A percentile compares a stretch with the other conserved stretches of the same genome.
These are phyloP conservation scores for Lipotes vexillifer DNA, from an alignment of 2,113 vertebrate genomes.

Conservation along the genomic window DNA sequence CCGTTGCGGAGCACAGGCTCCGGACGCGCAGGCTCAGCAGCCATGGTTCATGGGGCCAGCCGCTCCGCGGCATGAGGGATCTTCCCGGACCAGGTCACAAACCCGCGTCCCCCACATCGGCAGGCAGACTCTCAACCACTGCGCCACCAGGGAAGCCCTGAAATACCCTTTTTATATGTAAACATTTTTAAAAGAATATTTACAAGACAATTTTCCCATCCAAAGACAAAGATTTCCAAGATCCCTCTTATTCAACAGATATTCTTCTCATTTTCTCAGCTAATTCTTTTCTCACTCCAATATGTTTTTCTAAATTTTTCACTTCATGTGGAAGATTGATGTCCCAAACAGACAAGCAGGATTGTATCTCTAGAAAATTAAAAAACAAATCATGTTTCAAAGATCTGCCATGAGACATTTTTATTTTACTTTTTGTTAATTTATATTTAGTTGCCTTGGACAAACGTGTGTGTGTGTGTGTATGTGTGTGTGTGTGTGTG, in stretches of 20 bases:
- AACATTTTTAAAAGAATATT: slow-evolving; percentile 48
- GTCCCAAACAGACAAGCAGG: slow-evolving; percentile 91
- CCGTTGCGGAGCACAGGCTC: too few species aligned
- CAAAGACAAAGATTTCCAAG: neutral
- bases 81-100: too few species aligned
- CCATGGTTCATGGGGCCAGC: too few species aligned
- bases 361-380: slow-evolving; percentile 83
- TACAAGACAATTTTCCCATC: neutral
- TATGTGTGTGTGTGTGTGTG: too few species aligned
- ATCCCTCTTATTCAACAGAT: slow-evolving; percentile 77
- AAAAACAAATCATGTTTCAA: neutral
- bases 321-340: slow-evolving; percentile 89
- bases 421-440: neutral
- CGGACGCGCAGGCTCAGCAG: too few species aligned
- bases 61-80: too few species aligned
- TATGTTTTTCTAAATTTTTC: slow-evolving; percentile 90
- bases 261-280: slow-evolving; percentile 87
- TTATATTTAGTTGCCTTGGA: slow-evolving; percentile 1
- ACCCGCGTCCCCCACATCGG: too few species aligned
- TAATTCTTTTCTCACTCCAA: slow-evolving; percentile 87
- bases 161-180: slow-evolving; percentile 5
- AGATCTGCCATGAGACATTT: neutral
- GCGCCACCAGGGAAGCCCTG: too few species aligned
- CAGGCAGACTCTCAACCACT: too few species aligned
- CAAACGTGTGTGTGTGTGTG: neutral